These are phyloP conservation scores for Chondrosia reniformis DNA, from an alignment of 37 sponge, comb jelly and placozoan genomes.

Conservation along the genomic window DNA sequence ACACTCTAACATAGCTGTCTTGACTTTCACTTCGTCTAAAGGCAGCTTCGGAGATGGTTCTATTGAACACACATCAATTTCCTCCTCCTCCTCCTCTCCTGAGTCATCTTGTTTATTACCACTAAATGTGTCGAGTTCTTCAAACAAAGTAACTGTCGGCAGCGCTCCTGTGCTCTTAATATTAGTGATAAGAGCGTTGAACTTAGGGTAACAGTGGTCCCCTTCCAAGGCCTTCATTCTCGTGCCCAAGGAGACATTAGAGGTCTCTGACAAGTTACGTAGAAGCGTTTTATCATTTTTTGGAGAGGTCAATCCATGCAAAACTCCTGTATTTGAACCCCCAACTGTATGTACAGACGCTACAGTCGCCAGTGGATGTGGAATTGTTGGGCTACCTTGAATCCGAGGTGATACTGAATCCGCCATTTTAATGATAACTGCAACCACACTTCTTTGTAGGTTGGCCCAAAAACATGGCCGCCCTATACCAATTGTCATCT, in stretches of 20 bases:
- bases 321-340: background rate
- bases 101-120: background rate
- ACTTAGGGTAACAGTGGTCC: slow-evolving; percentile 12
- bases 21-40: slow-evolving; percentile 42
- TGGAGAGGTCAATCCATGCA: background rate
- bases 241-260: background rate
- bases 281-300: background rate
- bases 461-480: no score
- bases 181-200: slow-evolving; percentile 1
- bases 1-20: slow-evolving; percentile 71
- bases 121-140: background rate
- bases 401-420: background rate
- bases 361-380: slow-evolving; percentile 15
- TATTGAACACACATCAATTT: slow-evolving; percentile 1
- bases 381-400: background rate
- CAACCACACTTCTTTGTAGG: no score
- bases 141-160: slow-evolving; percentile 7
- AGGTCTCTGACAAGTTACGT: background rate
- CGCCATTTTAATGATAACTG: slow-evolving; percentile 11
- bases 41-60: slow-evolving; percentile 23
- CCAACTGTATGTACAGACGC: slow-evolving; percentile 11
- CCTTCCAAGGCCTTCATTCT: background rate
- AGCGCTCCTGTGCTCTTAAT: background rate
- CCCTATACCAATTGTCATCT: no score
- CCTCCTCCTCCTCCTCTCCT: slow-evolving; percentile 16